A percentile compares a stretch with the other conserved stretches of the same genome.
Evolutionary conservation across 2,113 vertebrate species (phyloP).

Genomic region (Clarias batrachus): DNA sequence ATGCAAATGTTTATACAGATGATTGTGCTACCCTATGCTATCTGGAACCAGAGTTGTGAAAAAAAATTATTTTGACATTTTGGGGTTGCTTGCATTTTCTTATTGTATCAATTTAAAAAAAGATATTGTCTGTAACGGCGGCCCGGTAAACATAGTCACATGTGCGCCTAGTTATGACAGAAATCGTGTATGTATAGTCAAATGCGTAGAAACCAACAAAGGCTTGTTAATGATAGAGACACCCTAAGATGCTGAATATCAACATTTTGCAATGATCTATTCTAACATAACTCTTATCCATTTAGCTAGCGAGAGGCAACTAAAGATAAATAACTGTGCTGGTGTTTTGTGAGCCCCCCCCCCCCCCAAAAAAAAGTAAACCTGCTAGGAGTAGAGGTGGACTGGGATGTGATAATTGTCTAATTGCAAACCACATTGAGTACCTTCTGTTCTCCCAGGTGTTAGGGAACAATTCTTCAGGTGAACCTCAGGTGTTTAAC

Average conservation of each 20-base stretch:
- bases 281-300: background rate
- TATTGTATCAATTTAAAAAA: background rate
- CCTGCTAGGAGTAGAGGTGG: background rate
- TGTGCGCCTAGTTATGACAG: background rate
- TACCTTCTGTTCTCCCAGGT: slow-evolving; percentile 2
- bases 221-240: background rate
- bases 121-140: background rate
- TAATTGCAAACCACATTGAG: slow-evolving; percentile 11
- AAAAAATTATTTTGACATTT: background rate
- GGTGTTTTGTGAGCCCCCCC: slow-evolving; percentile 1
- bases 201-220: background rate
- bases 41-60: background rate
- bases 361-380: no score
- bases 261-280: background rate
- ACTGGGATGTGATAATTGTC: slow-evolving; percentile 13
- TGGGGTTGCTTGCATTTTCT: background rate
- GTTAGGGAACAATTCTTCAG: slow-evolving; percentile 17
- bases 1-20: background rate
- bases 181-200: background rate
- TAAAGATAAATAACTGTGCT: background rate
- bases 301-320: background rate
- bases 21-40: background rate
- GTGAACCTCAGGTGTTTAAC: slow-evolving; percentile 37
- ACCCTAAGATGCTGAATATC: background rate
- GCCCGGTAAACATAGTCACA: background rate